These are phyloP conservation scores for Pleuronectes platessa DNA, from an alignment of 2,113 vertebrate genomes.

Conservation along the genomic window DNA sequence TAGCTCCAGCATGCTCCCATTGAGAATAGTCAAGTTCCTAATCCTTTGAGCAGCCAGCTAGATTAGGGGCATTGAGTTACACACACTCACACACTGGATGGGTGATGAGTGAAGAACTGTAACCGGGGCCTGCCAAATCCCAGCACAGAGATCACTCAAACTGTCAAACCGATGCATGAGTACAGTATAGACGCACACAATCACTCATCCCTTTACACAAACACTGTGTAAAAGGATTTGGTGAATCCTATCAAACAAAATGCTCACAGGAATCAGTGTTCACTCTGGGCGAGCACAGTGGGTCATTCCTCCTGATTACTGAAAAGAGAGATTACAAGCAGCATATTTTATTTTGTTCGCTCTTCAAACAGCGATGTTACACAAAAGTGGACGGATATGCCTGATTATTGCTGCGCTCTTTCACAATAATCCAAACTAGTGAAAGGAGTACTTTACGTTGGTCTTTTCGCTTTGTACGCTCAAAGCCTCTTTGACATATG, in stretches of 20 bases:
- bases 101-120: conserved; percentile 80
- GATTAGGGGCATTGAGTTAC: conserved; percentile 84
- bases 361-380: conserved; percentile 62
- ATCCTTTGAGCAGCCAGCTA: conserved; percentile 79
- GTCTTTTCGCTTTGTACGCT: conserved; percentile 57
- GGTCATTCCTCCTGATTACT: conserved; percentile 57
- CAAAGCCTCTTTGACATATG: conserved; percentile 60
- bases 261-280: conserved; percentile 71
- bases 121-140: conserved; percentile 78
- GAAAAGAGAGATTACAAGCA: conserved; percentile 72
- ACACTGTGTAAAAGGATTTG: conserved; percentile 74
- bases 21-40: conserved; percentile 70
- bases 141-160: conserved; percentile 73
- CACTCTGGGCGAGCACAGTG: conserved; percentile 31
- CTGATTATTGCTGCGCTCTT: conserved; percentile 63
- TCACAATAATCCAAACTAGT: conserved; percentile 63
- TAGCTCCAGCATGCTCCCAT: conserved; percentile 75
- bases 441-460: conserved; percentile 65
- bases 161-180: conserved; percentile 70
- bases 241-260: conserved; percentile 75
- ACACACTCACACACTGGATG: conserved; percentile 74
- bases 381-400: conserved; percentile 67
- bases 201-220: conserved; percentile 71
- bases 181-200: conserved; percentile 66
- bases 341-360: conserved; percentile 75